Evolutionary conservation across 2,113 vertebrate species (phyloP).

Genomic region (Neofelis nebulosa): DNA sequence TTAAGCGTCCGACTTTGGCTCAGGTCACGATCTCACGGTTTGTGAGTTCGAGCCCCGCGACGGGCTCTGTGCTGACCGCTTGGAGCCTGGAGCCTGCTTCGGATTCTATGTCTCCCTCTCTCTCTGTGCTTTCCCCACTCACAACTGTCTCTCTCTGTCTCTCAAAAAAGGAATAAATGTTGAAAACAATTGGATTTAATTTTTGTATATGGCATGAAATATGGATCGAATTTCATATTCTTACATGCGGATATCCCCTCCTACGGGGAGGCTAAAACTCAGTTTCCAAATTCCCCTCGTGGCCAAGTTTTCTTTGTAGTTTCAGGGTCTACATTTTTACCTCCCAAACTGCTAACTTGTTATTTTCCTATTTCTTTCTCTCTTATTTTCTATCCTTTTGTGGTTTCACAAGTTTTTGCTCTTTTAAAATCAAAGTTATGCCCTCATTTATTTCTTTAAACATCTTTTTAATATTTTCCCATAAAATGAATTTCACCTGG

Average conservation of each 20-base stretch:
- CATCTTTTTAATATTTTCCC: background rate
- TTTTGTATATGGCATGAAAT: background rate
- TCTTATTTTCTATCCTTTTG: background rate
- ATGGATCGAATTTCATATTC: background rate
- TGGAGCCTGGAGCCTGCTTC: too few species aligned
- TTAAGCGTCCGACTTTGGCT: too few species aligned
- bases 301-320: background rate
- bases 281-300: background rate
- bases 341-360: background rate
- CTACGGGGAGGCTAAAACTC: background rate
- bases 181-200: background rate
- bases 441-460: slow-evolving; percentile 1
- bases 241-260: background rate
- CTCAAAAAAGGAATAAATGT: too few species aligned
- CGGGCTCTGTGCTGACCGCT: too few species aligned
- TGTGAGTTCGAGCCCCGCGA: too few species aligned
- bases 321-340: background rate
- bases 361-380: background rate
- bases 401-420: slow-evolving; percentile 2
- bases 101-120: too few species aligned
- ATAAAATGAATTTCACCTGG: slow-evolving; percentile 17
- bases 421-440: slow-evolving; percentile 1
- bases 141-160: too few species aligned
- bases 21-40: too few species aligned
- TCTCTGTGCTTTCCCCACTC: too few species aligned